Evolutionary conservation across 2,888 invertebrate genomes (phyloP).

Genomic region (Junonia oenone): DNA sequence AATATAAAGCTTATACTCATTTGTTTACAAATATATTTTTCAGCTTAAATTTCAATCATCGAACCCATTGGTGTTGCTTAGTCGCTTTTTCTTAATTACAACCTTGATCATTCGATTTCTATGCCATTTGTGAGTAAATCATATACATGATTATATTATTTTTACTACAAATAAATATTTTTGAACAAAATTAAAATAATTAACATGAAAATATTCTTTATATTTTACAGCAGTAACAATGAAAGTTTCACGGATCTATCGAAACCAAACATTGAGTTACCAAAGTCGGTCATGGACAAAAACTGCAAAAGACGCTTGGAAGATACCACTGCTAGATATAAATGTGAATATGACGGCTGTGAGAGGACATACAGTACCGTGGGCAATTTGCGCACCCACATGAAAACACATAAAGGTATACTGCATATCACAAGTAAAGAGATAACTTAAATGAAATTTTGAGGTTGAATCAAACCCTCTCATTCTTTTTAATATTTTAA

Average conservation of each 20-base stretch:
- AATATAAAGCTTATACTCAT: conserved; percentile 8
- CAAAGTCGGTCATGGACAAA: conserved; percentile 50
- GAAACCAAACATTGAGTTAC: conserved; percentile 40
- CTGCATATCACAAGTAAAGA: no score
- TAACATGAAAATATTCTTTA: neutral
- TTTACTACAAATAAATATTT: neutral
- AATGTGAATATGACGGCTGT: conserved; percentile 94
- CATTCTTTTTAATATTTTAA: no score
- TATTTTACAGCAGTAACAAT: conserved; percentile 43
- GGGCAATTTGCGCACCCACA: conserved; percentile 95
- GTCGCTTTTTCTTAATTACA: neutral
- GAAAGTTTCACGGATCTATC: conserved; percentile 41
- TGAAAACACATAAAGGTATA: conserved; percentile 96
- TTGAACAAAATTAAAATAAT: neutral
- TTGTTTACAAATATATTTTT: conserved; percentile 12
- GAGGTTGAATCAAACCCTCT: no score
- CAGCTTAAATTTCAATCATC: neutral
- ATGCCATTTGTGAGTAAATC: neutral
- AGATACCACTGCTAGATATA: conserved; percentile 80
- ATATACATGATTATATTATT: neutral
- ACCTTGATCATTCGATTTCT: neutral
- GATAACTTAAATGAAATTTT: no score
- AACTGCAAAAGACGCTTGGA: conserved; percentile 53
- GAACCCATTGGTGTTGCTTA: neutral
- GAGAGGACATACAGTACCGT: conserved; percentile 94